A percentile compares a stretch with the other conserved stretches of the same genome.
Conservation (phyloP, 2,888 invertebrate species). For the Machimus atricapillus region DNA sequence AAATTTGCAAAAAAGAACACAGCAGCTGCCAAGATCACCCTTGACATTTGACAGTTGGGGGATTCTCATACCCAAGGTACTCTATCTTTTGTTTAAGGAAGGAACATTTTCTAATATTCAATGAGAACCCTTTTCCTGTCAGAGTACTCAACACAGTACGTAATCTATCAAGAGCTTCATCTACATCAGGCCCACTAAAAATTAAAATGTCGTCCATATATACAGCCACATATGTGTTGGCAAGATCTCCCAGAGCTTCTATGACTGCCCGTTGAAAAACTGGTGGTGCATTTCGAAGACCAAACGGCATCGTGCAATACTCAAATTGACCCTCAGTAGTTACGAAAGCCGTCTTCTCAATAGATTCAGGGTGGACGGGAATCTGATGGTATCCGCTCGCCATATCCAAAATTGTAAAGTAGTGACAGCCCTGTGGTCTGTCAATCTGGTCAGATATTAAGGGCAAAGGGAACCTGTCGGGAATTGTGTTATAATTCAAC, state of each 20-base stretch:
- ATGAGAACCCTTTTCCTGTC: neutral
- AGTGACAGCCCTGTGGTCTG: neutral
- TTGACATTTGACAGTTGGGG: no score
- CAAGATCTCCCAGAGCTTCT: neutral
- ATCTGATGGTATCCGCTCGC: slow-evolving; percentile 45
- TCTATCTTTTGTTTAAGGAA: slow-evolving; percentile 48
- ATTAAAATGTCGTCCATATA: slow-evolving; percentile 52
- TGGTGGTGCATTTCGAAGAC: slow-evolving; percentile 52
- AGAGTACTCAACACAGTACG: neutral
- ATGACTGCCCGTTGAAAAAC: slow-evolving; percentile 53
- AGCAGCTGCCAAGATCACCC: no score
- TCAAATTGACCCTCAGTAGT: slow-evolving; percentile 49
- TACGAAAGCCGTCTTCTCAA: neutral
- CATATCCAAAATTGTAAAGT: slow-evolving; percentile 52
- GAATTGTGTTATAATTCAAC: slow-evolving; percentile 52
- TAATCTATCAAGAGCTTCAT: neutral
- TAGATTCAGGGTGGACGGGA: neutral
- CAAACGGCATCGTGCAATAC: slow-evolving; percentile 54
- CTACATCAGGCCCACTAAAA: neutral
- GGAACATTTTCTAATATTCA: slow-evolving; percentile 44
- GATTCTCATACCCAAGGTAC: no score
- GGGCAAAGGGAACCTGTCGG: neutral
- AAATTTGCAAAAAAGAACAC: no score
- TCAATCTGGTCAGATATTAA: neutral
- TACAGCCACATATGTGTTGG: slow-evolving; percentile 34